Base-by-base conservation (phyloP, 2,797 vertebrate species). In the Acipenser oxyrinchus region DNA sequence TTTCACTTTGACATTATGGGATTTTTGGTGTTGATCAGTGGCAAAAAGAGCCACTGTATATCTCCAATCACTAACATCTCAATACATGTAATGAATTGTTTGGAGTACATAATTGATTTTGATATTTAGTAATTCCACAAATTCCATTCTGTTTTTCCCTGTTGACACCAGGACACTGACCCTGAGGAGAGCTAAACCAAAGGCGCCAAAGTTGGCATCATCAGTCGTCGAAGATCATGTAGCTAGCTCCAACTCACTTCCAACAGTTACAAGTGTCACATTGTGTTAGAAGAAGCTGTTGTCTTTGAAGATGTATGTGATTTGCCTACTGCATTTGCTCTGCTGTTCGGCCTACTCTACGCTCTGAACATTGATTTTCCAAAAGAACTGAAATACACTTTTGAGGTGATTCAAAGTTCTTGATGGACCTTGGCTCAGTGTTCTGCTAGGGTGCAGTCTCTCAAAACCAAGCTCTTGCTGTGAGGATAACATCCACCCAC, bases 391-490 rank as follows among this genome's bases (percentile, higher is more conserved):
- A 71, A 53, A 18, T 69, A 67, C 15, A 72, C 64, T 2, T 69
- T 70, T 68, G 69, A 75, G 66, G 51, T 64, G 8, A 51, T 71
- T 55, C 15, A 75, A 65, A 68, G 18, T 68, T 75, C 50, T 69
- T 75, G 10, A 67, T 68, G 69, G 60, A 73, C 9, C 60, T 69
- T 63, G 62, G 66, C 57, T n/a, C 51, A 5, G 49, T 70, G 63
- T 57, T 64, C 65, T 66, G 62, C 60, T 37, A 18, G 12, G 53
- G 61, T 69, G 51, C 60, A 58, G 48, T 68, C 49, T 51, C 58
- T 71, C 1, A 71, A 66, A 62, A 68, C 63, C 10, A 71, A 68
- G 63, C 69, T 70, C 51, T 71, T 67, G 48, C 18, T 60, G 15
- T 48, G 65, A 61, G 58, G 60, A 67, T 61, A 53, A 67, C n/a